Conservation (phyloP, 2,888 invertebrate species). For the Pandemis heparana region DNA sequence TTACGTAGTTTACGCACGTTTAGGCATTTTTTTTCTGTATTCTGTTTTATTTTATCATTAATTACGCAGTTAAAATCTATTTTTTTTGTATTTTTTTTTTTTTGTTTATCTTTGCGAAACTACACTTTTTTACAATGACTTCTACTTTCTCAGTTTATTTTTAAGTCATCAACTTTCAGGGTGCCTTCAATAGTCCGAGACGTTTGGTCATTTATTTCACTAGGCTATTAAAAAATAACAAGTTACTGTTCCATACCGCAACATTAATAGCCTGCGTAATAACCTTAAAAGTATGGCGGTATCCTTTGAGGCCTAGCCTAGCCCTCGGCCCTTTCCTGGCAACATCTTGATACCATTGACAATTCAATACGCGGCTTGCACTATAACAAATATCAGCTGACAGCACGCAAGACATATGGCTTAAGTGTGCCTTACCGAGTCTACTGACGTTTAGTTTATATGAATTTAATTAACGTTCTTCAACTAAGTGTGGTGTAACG, state of each 20-base stretch:
- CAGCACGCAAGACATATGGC: slow-evolving; percentile 58
- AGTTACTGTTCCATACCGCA: neutral
- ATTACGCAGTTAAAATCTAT: too few relatives aligned
- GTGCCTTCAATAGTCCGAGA: neutral
- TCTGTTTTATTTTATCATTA: too few relatives aligned
- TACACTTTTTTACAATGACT: too few relatives aligned
- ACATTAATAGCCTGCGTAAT: slow-evolving; percentile 34
- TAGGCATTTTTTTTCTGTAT: too few relatives aligned
- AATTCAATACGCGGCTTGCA: slow-evolving; percentile 72
- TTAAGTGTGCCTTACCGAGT: slow-evolving; percentile 66
- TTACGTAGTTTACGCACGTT: too few relatives aligned
- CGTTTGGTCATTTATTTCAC: neutral
- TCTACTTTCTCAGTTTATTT: neutral
- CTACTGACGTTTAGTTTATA: slow-evolving; percentile 37
- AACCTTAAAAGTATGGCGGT: slow-evolving; percentile 54
- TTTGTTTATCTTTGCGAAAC: too few relatives aligned
- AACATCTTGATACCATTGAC: slow-evolving; percentile 68
- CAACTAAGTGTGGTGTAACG: neutral
- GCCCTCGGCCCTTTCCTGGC: slow-evolving; percentile 56
- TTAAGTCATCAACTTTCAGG: neutral
- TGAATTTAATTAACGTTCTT: slow-evolving; percentile 20
- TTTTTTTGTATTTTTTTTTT: too few relatives aligned
- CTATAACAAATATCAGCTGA: slow-evolving; percentile 70
- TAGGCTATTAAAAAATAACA: slow-evolving; percentile 11
- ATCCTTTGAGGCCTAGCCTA: slow-evolving; percentile 63